Conservation (phyloP, 2,113 vertebrate species). For the Narcine bancroftii region DNA sequence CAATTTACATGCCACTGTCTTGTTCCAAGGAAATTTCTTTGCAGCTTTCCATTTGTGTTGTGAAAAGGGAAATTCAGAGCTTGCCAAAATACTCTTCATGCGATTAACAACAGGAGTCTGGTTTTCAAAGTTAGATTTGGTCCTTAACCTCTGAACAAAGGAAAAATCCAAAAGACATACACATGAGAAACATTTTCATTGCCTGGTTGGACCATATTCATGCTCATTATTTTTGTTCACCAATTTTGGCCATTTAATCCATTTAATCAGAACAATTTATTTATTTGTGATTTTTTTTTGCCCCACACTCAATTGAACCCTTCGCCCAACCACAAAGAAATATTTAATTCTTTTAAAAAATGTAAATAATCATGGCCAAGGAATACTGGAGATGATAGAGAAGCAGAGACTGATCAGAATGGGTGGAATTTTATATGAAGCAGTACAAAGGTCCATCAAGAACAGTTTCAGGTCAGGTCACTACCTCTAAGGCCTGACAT, state of each 20-base stretch:
- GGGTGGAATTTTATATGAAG: not conserved
- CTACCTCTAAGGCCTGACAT: not conserved
- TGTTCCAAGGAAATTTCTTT: not conserved
- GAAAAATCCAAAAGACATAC: not conserved
- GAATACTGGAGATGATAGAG: not conserved
- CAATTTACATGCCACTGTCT: not conserved
- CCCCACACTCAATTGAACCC: not conserved
- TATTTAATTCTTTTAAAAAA: not conserved
- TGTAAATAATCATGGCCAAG: not conserved
- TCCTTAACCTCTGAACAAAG: not conserved
- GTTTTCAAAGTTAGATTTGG: not conserved
- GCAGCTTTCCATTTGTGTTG: not conserved
- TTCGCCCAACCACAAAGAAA: not conserved
- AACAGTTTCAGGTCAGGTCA: not conserved
- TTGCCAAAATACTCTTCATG: not conserved
- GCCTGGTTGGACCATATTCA: not conserved
- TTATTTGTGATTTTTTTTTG: not conserved
- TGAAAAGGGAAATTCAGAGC: not conserved
- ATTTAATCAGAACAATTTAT: not conserved
- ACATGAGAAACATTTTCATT: not conserved
- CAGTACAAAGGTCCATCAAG: not conserved
- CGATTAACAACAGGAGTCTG: not conserved
- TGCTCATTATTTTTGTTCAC: not conserved
- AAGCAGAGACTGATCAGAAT: not conserved
- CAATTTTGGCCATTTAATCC: not conserved